Conservation (phyloP, 2,888 invertebrate genomes). For the Alloplasta piceator region DNA sequence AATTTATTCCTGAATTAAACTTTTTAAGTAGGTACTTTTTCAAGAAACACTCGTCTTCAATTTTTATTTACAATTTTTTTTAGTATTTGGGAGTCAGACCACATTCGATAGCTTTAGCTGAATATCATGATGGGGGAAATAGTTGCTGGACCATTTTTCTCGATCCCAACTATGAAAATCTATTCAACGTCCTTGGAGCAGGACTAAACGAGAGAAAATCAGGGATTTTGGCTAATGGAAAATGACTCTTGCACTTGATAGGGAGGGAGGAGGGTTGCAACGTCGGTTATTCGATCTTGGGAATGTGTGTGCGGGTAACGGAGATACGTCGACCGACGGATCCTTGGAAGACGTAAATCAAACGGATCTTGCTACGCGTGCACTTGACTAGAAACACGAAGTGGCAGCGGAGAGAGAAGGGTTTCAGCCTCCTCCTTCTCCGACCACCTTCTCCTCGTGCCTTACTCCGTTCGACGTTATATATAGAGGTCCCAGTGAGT, state of each 20-base stretch:
- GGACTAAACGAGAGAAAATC: background rate
- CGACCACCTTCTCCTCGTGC: background rate
- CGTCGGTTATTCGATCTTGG: too few relatives aligned
- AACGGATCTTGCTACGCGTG: constrained; percentile 74
- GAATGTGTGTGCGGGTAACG: background rate
- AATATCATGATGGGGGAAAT: too few relatives aligned
- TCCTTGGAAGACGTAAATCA: constrained; percentile 78
- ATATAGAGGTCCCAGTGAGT: constrained; percentile 37
- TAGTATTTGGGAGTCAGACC: too few relatives aligned
- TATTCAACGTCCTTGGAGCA: background rate
- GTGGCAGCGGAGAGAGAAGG: constrained; percentile 59
- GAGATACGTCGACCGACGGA: constrained; percentile 63
- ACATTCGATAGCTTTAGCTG: too few relatives aligned
- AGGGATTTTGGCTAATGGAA: constrained; percentile 28
- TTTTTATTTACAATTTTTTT: too few relatives aligned
- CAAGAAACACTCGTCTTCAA: too few relatives aligned
- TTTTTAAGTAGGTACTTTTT: too few relatives aligned
- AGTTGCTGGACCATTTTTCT: too few relatives aligned
- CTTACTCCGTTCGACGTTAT: constrained; percentile 7
- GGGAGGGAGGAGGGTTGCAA: background rate
- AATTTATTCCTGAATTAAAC: too few relatives aligned
- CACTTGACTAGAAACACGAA: constrained; percentile 79
- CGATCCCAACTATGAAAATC: background rate
- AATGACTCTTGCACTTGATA: constrained; percentile 15
- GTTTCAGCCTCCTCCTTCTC: constrained; percentile 17